phyloP scores from a whole-genome alignment of 2,888 invertebrate genomes.

The Drosophila eohydei region DNA sequence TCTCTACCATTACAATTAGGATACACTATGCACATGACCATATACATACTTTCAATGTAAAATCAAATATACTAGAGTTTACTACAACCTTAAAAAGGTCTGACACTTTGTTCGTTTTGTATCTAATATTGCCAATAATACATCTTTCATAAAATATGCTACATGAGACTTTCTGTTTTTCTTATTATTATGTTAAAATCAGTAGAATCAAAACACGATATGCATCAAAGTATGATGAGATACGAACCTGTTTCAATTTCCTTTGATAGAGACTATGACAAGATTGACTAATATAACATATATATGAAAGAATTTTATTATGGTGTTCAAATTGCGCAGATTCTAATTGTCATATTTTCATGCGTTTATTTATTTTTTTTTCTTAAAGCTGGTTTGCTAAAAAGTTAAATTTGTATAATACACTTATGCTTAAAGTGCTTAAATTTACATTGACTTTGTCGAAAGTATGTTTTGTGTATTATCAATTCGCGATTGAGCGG shows the following conservation, averaged over 20 bases:
- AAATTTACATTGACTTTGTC: not conserved
- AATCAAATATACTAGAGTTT: conserved; percentile 19
- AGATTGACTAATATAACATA: conserved; percentile 15
- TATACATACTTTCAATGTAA: conserved; percentile 26
- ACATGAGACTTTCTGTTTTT: conserved; percentile 17
- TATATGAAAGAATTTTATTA: conserved; percentile 1
- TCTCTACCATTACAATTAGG: conserved; percentile 15
- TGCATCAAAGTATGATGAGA: conserved; percentile 34
- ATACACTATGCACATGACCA: conserved; percentile 27
- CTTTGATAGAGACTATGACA: conserved; percentile 47
- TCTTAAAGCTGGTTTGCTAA: conserved; percentile 7
- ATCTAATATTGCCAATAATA: conserved; percentile 49
- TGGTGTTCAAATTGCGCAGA: not conserved
- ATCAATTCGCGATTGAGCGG: not conserved
- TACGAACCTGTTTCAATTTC: conserved; percentile 85
- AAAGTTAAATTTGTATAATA: not conserved
- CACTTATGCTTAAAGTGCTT: not conserved
- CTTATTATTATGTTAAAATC: conserved; percentile 5
- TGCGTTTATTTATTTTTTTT: not conserved
- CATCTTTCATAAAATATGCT: conserved; percentile 21
- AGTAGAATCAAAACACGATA: conserved; percentile 20
- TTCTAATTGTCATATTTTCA: conserved; percentile 4
- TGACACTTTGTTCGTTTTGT: conserved; percentile 44
- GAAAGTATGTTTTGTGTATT: not conserved
- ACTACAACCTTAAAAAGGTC: conserved; percentile 23